phyloP scores from a whole-genome alignment of 1,140 invertebrate genomes.

The Maconellicoccus hirsutus region DNA sequence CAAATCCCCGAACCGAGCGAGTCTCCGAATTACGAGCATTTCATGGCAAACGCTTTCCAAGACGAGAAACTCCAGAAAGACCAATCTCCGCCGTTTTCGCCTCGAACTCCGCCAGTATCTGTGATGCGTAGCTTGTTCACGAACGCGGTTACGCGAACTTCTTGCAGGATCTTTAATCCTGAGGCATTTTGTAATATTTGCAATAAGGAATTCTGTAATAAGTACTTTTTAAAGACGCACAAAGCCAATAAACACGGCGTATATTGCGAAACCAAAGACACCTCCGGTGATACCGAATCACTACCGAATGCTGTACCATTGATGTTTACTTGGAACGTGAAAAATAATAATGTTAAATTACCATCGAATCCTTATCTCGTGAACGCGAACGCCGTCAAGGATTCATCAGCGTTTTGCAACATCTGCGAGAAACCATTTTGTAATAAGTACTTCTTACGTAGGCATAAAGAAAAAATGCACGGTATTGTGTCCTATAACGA shows the following conservation, averaged over 20 bases:
- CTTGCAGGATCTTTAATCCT: conserved; percentile 68
- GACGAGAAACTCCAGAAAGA: neutral
- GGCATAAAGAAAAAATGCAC: conserved; percentile 47
- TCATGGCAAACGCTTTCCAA: neutral
- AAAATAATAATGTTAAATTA: conserved; percentile 21
- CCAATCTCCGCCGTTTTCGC: conserved; percentile 13
- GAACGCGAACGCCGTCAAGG: conserved; percentile 30
- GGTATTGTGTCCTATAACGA: conserved; percentile 35
- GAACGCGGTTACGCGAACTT: neutral
- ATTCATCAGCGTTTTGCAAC: conserved; percentile 39
- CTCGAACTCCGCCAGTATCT: neutral
- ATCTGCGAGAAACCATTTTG: conserved; percentile 57
- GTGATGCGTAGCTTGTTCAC: conserved; percentile 11
- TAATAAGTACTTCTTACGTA: conserved; percentile 60
- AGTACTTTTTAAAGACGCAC: conserved; percentile 97
- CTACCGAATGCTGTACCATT: neutral
- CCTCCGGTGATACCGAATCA: neutral
- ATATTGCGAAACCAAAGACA: conserved; percentile 44
- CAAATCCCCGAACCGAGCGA: neutral
- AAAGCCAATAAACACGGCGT: conserved; percentile 91
- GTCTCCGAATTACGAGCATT: conserved; percentile 4
- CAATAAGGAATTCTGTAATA: conserved; percentile 99
- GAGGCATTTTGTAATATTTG: conserved; percentile 94
- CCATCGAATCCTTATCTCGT: conserved; percentile 20
- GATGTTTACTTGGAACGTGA: conserved; percentile 16